phyloP scores from a whole-genome alignment of 2,797 vertebrate species.

The Kryptopterus vitreolus region DNA sequence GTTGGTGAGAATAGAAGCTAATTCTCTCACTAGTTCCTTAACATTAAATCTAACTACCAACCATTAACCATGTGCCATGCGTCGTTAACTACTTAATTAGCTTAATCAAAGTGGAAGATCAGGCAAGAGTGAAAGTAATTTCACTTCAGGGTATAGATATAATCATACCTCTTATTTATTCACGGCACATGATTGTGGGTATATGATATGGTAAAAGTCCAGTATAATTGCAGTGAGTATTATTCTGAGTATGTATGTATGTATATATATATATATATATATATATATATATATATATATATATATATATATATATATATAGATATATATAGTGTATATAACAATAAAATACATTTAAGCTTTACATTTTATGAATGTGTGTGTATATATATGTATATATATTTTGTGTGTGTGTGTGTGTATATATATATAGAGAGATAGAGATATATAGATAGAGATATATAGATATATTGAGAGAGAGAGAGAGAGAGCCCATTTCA shows the following conservation, averaged over 20 bases:
- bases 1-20: neutral
- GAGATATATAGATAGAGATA: too few relatives aligned
- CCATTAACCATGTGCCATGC: neutral
- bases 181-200: neutral
- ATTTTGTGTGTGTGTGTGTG: too few relatives aligned
- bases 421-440: too few relatives aligned
- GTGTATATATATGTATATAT: too few relatives aligned
- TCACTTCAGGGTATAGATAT: neutral
- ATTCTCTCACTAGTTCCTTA: neutral
- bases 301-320: too few relatives aligned
- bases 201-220: neutral
- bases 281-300: neutral
- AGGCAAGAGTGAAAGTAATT: neutral
- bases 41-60: neutral
- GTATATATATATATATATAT: neutral
- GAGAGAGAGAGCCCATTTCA: neutral
- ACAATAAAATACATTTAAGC: too few relatives aligned
- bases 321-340: too few relatives aligned
- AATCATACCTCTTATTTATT: neutral
- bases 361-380: too few relatives aligned
- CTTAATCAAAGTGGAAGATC: neutral
- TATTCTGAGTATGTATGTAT: neutral
- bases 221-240: neutral
- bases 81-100: neutral
- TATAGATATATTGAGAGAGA: too few relatives aligned